Conservation (phyloP, 2,113 vertebrate genomes). For the Scophthalmus maximus region DNA sequence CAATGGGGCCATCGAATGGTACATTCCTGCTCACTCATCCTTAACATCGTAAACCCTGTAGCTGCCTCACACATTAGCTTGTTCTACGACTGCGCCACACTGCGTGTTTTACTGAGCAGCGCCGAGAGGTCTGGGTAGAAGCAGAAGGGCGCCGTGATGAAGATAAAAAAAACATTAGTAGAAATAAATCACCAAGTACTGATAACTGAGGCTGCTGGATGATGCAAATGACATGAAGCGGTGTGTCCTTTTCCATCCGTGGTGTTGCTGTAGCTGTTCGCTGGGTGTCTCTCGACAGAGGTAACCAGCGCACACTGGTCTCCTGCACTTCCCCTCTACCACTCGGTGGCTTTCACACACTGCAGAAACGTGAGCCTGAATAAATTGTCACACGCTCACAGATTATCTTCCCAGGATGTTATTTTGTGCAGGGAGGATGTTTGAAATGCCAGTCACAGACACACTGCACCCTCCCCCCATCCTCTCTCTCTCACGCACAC, state of each 20-base stretch:
- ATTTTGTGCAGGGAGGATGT: constrained; percentile 80
- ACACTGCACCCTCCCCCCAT: constrained; percentile 63
- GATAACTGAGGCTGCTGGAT: constrained; percentile 18
- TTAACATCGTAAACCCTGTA: constrained; percentile 20
- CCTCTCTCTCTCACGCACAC: constrained; percentile 46
- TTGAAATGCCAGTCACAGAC: constrained; percentile 82
- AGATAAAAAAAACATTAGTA: constrained; percentile 26
- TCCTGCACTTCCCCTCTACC: constrained; percentile 66
- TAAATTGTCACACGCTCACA: constrained; percentile 82
- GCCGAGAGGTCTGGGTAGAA: not conserved
- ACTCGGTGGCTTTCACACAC: constrained; percentile 74
- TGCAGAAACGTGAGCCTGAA: constrained; percentile 81
- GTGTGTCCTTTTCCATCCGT: constrained; percentile 39
- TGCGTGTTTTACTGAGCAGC: constrained; percentile 8
- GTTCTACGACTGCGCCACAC: constrained; percentile 3
- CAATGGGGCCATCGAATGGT: constrained; percentile 9
- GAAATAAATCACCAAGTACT: constrained; percentile 25
- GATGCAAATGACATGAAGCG: constrained; percentile 34
- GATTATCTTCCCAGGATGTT: constrained; percentile 83
- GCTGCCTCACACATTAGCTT: constrained; percentile 13
- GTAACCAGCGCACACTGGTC: constrained; percentile 55
- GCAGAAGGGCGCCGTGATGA: constrained; percentile 21
- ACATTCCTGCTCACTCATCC: constrained; percentile 10
- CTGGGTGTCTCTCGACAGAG: constrained; percentile 54
- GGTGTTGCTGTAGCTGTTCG: constrained; percentile 41